These are phyloP conservation scores for Helicoverpa assulta DNA, from an alignment of 2,888 invertebrate genomes.

Conservation along the genomic window DNA sequence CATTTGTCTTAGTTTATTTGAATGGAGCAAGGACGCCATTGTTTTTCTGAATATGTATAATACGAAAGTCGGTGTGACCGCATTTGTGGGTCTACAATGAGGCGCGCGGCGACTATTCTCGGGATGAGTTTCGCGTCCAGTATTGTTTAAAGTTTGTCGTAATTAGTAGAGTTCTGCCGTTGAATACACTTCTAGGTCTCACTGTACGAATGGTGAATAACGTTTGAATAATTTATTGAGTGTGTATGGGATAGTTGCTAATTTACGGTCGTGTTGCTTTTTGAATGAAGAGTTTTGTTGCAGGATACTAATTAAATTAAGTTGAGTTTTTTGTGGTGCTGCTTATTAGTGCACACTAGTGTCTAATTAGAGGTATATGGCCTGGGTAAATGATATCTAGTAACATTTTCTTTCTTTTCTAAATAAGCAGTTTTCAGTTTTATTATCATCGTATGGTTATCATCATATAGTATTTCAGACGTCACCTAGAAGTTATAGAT, in stretches of 20 bases:
- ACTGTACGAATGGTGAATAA: conserved; percentile 78
- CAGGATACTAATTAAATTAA: too few relatives aligned
- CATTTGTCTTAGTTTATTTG: conserved; percentile 85
- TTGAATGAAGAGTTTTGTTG: too few relatives aligned
- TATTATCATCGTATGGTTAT: too few relatives aligned
- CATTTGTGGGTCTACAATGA: conserved; percentile 87
- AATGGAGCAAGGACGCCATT: conserved; percentile 84
- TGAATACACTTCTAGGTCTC: conserved; percentile 87
- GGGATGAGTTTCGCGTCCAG: conserved; percentile 89
- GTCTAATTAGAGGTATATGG: too few relatives aligned
- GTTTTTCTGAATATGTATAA: conserved; percentile 89
- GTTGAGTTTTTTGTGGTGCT: too few relatives aligned
- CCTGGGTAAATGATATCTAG: too few relatives aligned
- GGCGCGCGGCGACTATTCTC: conserved; percentile 84
- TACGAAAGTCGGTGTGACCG: conserved; percentile 86
- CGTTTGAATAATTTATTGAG: conserved; percentile 64
- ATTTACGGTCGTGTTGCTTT: conserved; percentile 1
- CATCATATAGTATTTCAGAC: too few relatives aligned
- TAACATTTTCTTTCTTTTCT: too few relatives aligned
- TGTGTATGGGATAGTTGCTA: conserved; percentile 30
- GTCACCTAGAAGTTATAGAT: background rate
- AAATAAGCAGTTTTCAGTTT: too few relatives aligned
- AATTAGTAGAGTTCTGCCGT: conserved; percentile 87
- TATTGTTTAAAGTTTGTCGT: conserved; percentile 90
- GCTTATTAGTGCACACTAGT: too few relatives aligned